phyloP scores from a whole-genome alignment of 2,113 vertebrate species.

The Rhegmatorhina hoffmannsi region DNA sequence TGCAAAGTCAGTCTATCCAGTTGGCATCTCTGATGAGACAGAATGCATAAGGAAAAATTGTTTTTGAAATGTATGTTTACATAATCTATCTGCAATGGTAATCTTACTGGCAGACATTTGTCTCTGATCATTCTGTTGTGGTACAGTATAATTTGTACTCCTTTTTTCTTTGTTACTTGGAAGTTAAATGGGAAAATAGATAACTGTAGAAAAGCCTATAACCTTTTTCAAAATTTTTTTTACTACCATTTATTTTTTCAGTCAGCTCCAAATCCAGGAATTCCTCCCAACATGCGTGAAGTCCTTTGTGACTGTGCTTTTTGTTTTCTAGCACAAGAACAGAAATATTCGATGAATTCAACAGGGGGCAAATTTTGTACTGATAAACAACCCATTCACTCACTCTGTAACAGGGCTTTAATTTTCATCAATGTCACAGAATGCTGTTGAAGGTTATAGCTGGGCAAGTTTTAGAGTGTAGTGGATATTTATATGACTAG shows the following conservation, averaged over 20 bases:
- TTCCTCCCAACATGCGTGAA: neutral
- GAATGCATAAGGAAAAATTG: slow-evolving; percentile 10
- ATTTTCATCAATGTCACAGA: neutral
- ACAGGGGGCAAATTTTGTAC: neutral
- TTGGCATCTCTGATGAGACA: neutral
- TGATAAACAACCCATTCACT: neutral
- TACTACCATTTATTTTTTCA: neutral
- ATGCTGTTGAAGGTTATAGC: neutral
- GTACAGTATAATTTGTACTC: neutral
- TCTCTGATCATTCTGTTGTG: slow-evolving; percentile 20
- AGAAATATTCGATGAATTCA: neutral
- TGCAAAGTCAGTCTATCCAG: neutral
- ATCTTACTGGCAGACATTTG: slow-evolving; percentile 10
- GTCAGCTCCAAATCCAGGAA: neutral
- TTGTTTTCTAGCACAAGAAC: neutral
- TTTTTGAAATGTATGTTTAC: neutral
- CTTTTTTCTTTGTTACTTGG: slow-evolving; percentile 1
- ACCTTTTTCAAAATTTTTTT: neutral
- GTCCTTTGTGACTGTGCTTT: neutral
- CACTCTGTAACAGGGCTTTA: neutral
- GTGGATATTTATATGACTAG: neutral
- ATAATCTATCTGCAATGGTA: neutral
- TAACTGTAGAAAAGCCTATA: neutral
- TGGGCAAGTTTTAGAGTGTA: neutral
- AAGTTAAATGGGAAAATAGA: neutral